These are phyloP conservation scores for Chloroclystis v-ata DNA, from an alignment of 2,888 invertebrate species.

Conservation along the genomic window DNA sequence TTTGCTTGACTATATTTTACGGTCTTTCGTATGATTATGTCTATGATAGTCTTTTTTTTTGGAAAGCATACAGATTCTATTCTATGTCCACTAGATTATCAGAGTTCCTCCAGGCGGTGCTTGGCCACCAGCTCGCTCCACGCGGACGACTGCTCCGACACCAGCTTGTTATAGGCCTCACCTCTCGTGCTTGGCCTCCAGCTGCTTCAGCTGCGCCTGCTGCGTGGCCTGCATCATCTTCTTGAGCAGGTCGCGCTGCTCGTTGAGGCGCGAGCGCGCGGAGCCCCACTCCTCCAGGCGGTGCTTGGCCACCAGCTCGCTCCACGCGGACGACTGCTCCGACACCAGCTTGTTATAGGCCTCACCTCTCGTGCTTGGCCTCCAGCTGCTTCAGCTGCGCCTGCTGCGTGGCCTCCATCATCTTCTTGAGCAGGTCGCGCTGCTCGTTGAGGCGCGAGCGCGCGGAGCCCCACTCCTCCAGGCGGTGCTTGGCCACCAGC, in stretches of 20 bases:
- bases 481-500: conserved; percentile 89
- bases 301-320: conserved; percentile 90
- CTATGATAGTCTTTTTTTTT: too few species aligned
- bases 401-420: conserved; percentile 90
- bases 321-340: conserved; percentile 98
- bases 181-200: conserved; percentile 93
- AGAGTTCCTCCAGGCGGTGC: conserved; percentile 90
- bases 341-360: conserved; percentile 89
- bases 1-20: too few species aligned
- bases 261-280: conserved; percentile 88
- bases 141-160: conserved; percentile 95
- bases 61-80: too few species aligned
- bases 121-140: conserved; percentile 95
- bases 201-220: conserved; percentile 90
- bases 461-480: conserved; percentile 90
- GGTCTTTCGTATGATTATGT: too few species aligned
- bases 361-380: conserved; percentile 89
- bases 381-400: conserved; percentile 93
- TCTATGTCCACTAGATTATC: too few species aligned
- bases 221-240: conserved; percentile 91
- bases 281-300: conserved; percentile 90
- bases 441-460: conserved; percentile 91
- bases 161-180: conserved; percentile 85
- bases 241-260: conserved; percentile 85
- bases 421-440: conserved; percentile 82